A percentile compares a stretch with the other conserved stretches of the same genome.
Conservation (phyloP, 2,113 vertebrate species). For the Orientallactaga bullata region DNA sequence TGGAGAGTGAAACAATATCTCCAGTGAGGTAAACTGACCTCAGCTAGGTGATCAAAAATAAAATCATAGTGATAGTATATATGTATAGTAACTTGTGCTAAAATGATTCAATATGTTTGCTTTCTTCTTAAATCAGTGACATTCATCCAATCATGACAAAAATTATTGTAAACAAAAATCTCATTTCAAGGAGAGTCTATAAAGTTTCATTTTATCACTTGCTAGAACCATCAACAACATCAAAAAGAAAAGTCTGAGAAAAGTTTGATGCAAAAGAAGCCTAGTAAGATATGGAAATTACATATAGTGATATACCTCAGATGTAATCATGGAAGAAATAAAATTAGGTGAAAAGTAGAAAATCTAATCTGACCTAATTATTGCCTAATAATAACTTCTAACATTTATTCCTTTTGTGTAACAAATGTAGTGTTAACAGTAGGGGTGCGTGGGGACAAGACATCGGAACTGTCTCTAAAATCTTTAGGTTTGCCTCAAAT, state of each 20-base stretch:
- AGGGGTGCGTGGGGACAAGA: rapidly evolving
- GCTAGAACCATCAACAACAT: not conserved
- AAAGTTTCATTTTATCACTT: too few species aligned
- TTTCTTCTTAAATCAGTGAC: too few species aligned
- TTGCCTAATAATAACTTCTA: not conserved
- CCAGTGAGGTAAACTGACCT: too few species aligned
- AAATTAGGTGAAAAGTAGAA: not conserved
- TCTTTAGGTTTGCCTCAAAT: not conserved
- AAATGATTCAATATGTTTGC: too few species aligned
- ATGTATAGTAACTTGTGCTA: too few species aligned
- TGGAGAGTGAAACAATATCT: too few species aligned
- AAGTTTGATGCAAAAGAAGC: not conserved
- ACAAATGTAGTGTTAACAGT: not conserved
- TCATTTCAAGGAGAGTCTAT: too few species aligned
- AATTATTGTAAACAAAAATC: too few species aligned
- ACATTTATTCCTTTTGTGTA: not conserved
- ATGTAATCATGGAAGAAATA: not conserved
- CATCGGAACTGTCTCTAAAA: not conserved
- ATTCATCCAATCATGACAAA: too few species aligned
- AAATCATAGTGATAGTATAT: too few species aligned
- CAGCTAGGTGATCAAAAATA: too few species aligned
- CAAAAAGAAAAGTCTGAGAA: not conserved
- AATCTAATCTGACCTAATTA: not conserved
- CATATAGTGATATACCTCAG: not conserved
- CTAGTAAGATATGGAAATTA: not conserved